Conservation (phyloP, 1,140 invertebrate genomes). For the Chironomus tepperi region DNA sequence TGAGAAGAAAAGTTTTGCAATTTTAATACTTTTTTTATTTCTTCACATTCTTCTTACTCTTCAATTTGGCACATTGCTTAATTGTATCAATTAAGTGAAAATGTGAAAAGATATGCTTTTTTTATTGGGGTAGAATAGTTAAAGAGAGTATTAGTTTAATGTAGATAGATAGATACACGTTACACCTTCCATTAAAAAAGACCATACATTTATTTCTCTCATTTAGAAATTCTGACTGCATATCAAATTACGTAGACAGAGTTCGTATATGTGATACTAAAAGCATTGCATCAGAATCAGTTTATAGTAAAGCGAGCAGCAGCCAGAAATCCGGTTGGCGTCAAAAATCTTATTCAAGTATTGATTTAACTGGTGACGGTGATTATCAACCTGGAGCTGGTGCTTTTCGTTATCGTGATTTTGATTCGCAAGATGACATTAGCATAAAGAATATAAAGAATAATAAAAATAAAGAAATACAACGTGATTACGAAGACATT, state of each 20-base stretch:
- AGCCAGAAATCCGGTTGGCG: slow-evolving; percentile 37
- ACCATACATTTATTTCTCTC: not conserved
- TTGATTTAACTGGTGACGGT: slow-evolving; percentile 39
- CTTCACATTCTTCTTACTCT: too few species aligned
- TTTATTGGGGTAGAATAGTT: not conserved
- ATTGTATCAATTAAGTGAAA: too few species aligned
- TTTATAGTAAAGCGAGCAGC: slow-evolving; percentile 32
- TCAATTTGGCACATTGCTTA: too few species aligned
- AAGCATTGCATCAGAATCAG: slow-evolving; percentile 28
- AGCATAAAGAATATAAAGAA: not conserved
- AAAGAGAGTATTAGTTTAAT: not conserved
- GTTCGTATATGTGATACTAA: slow-evolving; percentile 29
- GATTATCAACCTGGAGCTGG: slow-evolving; percentile 28
- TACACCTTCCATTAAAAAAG: not conserved
- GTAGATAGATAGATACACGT: too few species aligned
- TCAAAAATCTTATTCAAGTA: slow-evolving; percentile 38
- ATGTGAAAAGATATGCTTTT: too few species aligned
- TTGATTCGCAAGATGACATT: not conserved
- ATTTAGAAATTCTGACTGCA: slow-evolving; percentile 30
- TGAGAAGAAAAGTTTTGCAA: too few species aligned
- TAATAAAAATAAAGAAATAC: not conserved
- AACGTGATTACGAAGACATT: slow-evolving; percentile 17
- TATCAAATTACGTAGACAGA: slow-evolving; percentile 38
- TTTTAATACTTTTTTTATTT: too few species aligned
- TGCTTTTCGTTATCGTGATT: slow-evolving; percentile 14